Percentiles rank a stretch among this genome's conserved stretches.
These are phyloP conservation scores for Cochlearius cochlearius DNA, from an alignment of 2,113 vertebrate genomes.

Conservation along the genomic window DNA sequence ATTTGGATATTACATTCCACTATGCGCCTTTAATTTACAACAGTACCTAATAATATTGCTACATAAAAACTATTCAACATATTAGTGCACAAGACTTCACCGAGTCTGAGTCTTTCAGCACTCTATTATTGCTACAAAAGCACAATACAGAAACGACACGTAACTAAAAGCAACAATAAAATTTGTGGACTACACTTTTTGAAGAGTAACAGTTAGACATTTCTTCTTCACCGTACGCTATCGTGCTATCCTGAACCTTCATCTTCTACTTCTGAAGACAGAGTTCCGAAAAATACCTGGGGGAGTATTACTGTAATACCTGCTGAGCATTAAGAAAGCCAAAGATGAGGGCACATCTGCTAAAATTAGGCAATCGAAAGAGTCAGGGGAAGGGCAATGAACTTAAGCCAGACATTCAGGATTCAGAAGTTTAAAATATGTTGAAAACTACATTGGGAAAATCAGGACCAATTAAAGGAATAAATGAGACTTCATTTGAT, in stretches of 20 bases:
- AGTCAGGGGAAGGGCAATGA: background rate
- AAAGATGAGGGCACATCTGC: conserved; percentile 3
- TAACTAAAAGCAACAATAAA: background rate
- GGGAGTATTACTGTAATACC: background rate
- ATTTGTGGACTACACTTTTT: background rate
- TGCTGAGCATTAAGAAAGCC: background rate
- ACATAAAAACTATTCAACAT: background rate
- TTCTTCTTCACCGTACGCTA: background rate
- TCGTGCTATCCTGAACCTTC: background rate
- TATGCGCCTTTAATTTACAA: background rate
- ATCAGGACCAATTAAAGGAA: background rate
- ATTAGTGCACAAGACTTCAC: background rate
- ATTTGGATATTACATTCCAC: background rate
- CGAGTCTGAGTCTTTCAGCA: background rate
- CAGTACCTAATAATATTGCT: background rate
- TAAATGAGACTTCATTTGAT: background rate
- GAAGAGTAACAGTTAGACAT: background rate
- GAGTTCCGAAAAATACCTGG: background rate
- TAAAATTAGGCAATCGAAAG: background rate
- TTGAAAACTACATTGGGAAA: background rate
- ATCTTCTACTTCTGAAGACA: background rate
- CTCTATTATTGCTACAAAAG: background rate
- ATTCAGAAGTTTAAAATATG: background rate
- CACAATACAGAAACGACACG: background rate
- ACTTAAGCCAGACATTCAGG: background rate